Evolutionary conservation across 1,140 invertebrate species (phyloP).

Genomic region (Pararge aegeria): DNA sequence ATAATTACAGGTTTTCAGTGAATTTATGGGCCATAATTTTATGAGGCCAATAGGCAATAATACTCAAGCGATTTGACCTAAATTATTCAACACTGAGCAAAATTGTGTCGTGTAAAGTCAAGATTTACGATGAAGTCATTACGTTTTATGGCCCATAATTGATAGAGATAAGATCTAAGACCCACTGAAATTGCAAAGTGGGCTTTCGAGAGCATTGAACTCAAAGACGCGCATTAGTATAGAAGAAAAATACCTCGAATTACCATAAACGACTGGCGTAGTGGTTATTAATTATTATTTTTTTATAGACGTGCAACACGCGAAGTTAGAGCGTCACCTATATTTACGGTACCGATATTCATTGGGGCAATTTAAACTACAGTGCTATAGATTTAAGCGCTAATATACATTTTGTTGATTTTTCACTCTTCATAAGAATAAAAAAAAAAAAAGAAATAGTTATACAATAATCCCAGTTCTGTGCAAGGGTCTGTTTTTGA

Average conservation of each 20-base stretch:
- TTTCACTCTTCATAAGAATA: no score
- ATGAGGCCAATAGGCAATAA: constrained; percentile 48
- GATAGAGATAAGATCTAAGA: constrained; percentile 71
- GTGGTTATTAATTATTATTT: constrained; percentile 70
- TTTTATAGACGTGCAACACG: constrained; percentile 55
- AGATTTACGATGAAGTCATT: constrained; percentile 78
- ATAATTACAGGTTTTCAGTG: constrained; percentile 5
- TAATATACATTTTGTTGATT: not conserved
- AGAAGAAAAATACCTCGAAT: constrained; percentile 58
- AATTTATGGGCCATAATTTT: constrained; percentile 14
- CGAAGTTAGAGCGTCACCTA: constrained; percentile 48
- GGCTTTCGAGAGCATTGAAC: constrained; percentile 61
- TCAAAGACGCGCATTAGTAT: constrained; percentile 62
- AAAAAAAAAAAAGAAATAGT: no score
- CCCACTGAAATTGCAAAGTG: constrained; percentile 68
- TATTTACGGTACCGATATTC: constrained; percentile 34
- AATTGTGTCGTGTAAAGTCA: constrained; percentile 71
- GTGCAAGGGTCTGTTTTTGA: no score
- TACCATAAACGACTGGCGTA: constrained; percentile 62
- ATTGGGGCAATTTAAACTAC: constrained; percentile 15
- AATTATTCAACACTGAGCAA: constrained; percentile 73
- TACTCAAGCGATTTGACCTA: constrained; percentile 62
- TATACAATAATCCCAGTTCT: no score
- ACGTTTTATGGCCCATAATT: constrained; percentile 76
- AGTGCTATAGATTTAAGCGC: constrained; percentile 7